Percentiles rank a stretch among this genome's conserved stretches.
Conservation (phyloP, 2,113 vertebrate genomes). For the Coreoperca whiteheadi region DNA sequence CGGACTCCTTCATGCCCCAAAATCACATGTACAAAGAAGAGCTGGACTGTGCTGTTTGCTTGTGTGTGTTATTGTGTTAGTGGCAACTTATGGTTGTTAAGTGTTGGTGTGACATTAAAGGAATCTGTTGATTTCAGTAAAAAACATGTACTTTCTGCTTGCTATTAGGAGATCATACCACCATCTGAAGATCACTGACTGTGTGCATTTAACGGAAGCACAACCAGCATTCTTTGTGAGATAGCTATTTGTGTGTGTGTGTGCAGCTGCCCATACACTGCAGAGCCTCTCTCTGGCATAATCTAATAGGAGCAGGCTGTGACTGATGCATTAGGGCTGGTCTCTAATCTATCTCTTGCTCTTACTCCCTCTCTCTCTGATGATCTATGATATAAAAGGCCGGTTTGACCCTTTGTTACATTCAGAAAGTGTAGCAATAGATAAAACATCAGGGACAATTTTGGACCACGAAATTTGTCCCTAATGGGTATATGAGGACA, state of each 20-base stretch:
- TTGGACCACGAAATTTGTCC: constrained; percentile 14
- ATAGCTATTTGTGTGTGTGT: constrained; percentile 40
- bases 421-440: constrained; percentile 66
- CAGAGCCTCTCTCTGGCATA: constrained; percentile 75
- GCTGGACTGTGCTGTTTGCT: constrained; percentile 29
- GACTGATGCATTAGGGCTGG: constrained; percentile 81
- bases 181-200: constrained; percentile 47
- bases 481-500: constrained; percentile 1
- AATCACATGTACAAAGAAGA: constrained; percentile 37
- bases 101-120: constrained; percentile 31
- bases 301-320: constrained; percentile 82
- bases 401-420: constrained; percentile 60
- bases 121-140: constrained; percentile 42
- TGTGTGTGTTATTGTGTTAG: constrained; percentile 27
- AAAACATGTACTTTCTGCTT: constrained; percentile 24
- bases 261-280: constrained; percentile 65
- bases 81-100: constrained; percentile 21
- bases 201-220: constrained; percentile 37
- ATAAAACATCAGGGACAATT: constrained; percentile 56
- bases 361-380: constrained; percentile 60
- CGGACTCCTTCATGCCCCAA: constrained; percentile 22
- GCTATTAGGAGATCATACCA: constrained; percentile 52
- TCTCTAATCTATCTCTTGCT: constrained; percentile 74
- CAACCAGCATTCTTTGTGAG: constrained; percentile 54
- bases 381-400: constrained; percentile 76